Evolutionary conservation across 2,113 vertebrate species (phyloP).

Genomic region (Antechinus flavipes): DNA sequence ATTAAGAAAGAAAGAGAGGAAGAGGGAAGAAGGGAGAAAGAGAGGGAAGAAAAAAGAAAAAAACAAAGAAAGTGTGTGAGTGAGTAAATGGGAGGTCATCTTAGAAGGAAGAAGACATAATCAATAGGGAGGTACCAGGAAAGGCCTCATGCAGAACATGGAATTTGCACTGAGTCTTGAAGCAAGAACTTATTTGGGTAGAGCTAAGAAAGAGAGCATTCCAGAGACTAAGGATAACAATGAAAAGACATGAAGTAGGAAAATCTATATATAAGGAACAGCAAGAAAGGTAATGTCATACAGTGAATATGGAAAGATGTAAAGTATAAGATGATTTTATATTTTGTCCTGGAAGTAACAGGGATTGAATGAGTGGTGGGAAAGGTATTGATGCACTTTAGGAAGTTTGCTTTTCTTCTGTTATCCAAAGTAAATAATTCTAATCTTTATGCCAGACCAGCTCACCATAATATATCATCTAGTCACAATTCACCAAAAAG

Average conservation of each 20-base stretch:
- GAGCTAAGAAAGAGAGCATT: background rate
- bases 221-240: background rate
- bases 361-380: background rate
- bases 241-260: background rate
- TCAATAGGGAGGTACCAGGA: background rate
- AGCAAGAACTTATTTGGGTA: background rate
- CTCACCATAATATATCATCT: background rate
- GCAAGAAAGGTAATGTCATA: background rate
- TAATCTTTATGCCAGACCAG: background rate
- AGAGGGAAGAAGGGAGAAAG: too few relatives aligned
- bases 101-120: background rate
- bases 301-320: background rate
- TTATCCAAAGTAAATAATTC: background rate
- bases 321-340: background rate
- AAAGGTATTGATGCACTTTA: background rate
- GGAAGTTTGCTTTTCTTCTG: background rate
- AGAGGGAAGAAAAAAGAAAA: too few relatives aligned
- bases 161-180: background rate
- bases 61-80: too few relatives aligned
- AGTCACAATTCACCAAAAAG: background rate
- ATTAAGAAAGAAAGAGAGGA: too few relatives aligned
- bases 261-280: background rate
- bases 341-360: background rate
- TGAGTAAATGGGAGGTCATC: background rate
- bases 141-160: background rate